phyloP scores from a whole-genome alignment of 2,888 invertebrate genomes.

The Cerceris ruficornis region DNA sequence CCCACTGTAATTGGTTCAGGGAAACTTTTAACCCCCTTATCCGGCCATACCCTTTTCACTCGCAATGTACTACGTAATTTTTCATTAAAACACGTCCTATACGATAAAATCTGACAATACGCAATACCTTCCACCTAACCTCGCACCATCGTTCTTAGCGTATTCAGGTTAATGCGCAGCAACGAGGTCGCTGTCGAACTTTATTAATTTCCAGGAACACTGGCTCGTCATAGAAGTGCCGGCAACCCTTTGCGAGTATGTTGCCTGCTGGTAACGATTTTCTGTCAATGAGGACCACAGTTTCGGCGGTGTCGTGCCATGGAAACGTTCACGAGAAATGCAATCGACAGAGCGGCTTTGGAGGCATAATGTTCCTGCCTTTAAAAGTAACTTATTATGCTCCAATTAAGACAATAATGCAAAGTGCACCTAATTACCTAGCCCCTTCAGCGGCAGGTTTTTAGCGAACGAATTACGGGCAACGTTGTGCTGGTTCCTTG shows the following conservation, averaged over 20 bases:
- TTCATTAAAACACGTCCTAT: no score
- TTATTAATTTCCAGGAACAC: conserved; percentile 49
- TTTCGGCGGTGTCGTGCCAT: conserved; percentile 1
- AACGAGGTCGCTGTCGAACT: conserved; percentile 43
- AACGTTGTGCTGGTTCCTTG: conserved; percentile 2
- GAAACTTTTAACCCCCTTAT: no score
- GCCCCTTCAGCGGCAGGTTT: conserved; percentile 5
- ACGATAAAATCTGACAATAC: neutral
- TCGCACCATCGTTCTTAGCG: neutral
- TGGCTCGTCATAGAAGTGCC: conserved; percentile 27
- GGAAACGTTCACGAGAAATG: conserved; percentile 7
- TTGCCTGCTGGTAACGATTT: conserved; percentile 52
- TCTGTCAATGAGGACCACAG: conserved; percentile 35
- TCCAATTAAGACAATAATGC: conserved; percentile 35
- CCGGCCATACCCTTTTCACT: no score
- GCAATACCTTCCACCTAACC: neutral
- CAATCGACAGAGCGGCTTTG: conserved; percentile 10
- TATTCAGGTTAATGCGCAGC: conserved; percentile 40
- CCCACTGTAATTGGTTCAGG: no score
- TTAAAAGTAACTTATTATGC: conserved; percentile 39
- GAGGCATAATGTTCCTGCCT: conserved; percentile 8
- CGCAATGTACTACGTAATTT: no score
- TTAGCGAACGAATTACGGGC: conserved; percentile 23
- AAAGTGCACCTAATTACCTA: conserved; percentile 37
- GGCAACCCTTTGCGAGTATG: conserved; percentile 32